Percentiles rank a stretch among this genome's conserved stretches.
Conservation (phyloP, 2,113 vertebrate species). For the Mormyrus lacerda region DNA sequence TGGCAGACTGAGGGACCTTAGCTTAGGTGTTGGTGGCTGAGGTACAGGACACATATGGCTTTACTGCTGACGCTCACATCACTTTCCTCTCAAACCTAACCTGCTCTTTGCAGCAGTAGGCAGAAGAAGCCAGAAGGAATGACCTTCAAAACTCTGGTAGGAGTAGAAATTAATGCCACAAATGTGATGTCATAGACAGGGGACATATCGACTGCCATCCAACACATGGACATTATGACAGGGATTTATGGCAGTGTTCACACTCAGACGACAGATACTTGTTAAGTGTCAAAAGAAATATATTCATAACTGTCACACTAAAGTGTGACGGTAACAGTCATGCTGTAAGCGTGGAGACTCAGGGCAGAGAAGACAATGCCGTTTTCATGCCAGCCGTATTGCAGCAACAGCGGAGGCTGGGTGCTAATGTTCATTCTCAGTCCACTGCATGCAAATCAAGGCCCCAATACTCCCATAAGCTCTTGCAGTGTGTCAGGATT, state of each 20-base stretch:
- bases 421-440: neutral
- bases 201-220: neutral
- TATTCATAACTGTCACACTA: neutral
- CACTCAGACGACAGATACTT: slow-evolving; percentile 2
- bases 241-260: neutral
- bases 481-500: neutral
- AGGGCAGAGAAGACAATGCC: neutral
- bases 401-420: neutral
- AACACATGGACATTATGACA: neutral
- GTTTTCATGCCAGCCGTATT: neutral
- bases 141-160: neutral
- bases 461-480: neutral
- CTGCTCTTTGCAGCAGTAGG: neutral
- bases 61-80: neutral
- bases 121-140: neutral
- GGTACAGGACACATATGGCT: neutral
- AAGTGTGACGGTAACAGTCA: neutral
- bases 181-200: neutral
- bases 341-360: neutral
- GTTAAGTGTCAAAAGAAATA: slow-evolving; percentile 4
- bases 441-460: neutral
- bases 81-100: neutral
- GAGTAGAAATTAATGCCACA: neutral
- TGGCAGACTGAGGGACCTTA: neutral
- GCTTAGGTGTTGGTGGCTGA: neutral